phyloP scores from a whole-genome alignment of 1,140 invertebrate species.

The Thereuonema tuberculata region DNA sequence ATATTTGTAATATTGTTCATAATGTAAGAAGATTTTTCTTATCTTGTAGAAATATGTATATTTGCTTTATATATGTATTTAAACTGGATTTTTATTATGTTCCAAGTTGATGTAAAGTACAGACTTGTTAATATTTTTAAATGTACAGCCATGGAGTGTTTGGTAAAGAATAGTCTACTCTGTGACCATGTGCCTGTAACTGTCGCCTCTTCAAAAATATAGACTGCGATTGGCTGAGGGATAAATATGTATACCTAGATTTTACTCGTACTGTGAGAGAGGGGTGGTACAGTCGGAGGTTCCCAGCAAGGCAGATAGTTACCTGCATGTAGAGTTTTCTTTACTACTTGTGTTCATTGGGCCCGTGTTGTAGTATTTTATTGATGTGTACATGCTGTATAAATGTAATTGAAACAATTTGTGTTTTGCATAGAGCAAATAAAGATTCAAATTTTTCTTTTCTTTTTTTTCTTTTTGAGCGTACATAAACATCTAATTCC shows the following conservation, averaged over 20 bases:
- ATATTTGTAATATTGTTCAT: too few relatives aligned
- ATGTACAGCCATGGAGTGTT: slow-evolving; percentile 1
- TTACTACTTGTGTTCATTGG: slow-evolving; percentile 6
- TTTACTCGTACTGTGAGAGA: too few relatives aligned
- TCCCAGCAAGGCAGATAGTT: too few relatives aligned
- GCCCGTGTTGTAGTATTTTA: slow-evolving; percentile 7
- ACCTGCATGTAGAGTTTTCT: too few relatives aligned
- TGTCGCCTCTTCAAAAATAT: too few relatives aligned
- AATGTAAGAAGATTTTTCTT: slow-evolving; percentile 1
- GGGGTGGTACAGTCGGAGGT: too few relatives aligned
- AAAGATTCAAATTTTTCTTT: slow-evolving; percentile 6
- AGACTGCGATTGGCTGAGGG: too few relatives aligned
- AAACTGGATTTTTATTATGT: neutral
- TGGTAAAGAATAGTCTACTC: neutral
- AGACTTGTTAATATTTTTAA: neutral
- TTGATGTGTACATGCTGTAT: slow-evolving; percentile 13
- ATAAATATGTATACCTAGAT: too few relatives aligned
- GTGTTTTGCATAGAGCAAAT: slow-evolving; percentile 12
- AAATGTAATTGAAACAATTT: slow-evolving; percentile 8
- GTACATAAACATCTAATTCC: too few relatives aligned
- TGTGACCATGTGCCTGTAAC: neutral
- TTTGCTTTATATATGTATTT: slow-evolving; percentile 1
- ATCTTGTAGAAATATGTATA: slow-evolving; percentile 6
- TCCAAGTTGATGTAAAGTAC: neutral
- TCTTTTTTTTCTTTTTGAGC: neutral